Percentiles rank a stretch among this genome's conserved stretches.
Evolutionary conservation across 2,888 invertebrate genomes (phyloP).

Genomic region (Apomyelois bistriatella): DNA sequence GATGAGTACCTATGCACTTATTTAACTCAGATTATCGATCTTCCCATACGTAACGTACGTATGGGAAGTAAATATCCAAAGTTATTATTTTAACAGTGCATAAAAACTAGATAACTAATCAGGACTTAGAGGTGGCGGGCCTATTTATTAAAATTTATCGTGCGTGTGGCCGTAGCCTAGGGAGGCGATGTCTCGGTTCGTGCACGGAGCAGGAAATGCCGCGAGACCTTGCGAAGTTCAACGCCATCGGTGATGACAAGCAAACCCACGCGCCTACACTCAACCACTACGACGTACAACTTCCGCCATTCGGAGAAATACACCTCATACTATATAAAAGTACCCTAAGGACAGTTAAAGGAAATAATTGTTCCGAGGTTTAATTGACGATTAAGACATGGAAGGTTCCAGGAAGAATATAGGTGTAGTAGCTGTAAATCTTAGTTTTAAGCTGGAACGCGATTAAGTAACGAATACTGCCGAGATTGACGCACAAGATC

Average conservation of each 20-base stretch:
- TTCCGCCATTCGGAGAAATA: slow-evolving; percentile 62
- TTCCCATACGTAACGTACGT: too few relatives aligned
- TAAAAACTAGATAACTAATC: neutral
- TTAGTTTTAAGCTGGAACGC: too few relatives aligned
- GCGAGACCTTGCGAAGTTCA: slow-evolving; percentile 63
- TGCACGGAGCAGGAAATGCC: slow-evolving; percentile 52
- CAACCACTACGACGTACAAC: slow-evolving; percentile 35
- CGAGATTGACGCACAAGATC: neutral
- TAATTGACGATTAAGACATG: too few relatives aligned
- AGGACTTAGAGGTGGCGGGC: slow-evolving; percentile 10
- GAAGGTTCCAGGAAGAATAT: too few relatives aligned
- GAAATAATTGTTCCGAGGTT: too few relatives aligned
- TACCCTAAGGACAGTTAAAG: too few relatives aligned
- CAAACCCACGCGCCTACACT: slow-evolving; percentile 33
- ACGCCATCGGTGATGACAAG: slow-evolving; percentile 45
- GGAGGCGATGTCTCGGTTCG: slow-evolving; percentile 36
- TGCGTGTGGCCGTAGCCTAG: slow-evolving; percentile 33
- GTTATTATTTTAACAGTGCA: too few relatives aligned
- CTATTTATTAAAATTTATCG: slow-evolving; percentile 21
- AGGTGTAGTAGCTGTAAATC: too few relatives aligned
- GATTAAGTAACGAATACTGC: neutral
- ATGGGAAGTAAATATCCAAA: too few relatives aligned
- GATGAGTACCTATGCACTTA: too few relatives aligned
- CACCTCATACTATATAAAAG: slow-evolving; percentile 9
- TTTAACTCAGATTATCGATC: too few relatives aligned